Base-by-base conservation (phyloP, 1,140 invertebrate species). In the Zaprionus camerounensis region DNA sequence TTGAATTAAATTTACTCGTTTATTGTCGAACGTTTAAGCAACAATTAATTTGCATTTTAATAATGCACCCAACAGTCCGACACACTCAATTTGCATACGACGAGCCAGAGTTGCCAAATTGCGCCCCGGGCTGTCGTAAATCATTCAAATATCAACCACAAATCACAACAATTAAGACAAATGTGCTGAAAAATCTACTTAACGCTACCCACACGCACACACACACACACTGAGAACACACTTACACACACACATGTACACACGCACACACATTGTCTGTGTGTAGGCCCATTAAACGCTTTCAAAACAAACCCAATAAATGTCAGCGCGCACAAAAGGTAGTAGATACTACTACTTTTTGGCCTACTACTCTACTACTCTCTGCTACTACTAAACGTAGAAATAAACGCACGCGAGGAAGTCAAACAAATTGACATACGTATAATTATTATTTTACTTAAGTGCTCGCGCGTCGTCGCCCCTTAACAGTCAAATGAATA, bases 371-470 rank as follows among this genome's bases (percentile, higher is more conserved):
- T n/a, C 38, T 41, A 7, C 38, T 41, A 41, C 38, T n/a, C 41
- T 41, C 15, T 41, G n/a, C 38, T 41, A 41, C 38, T 26, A 20
- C 57, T 75, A 66, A 75, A 28, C 69, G 64, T 59, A 85, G 81
- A 49, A 76, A 86, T 66, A 78, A 78, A 81, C 57, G 68, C 75
- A 70, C 71, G 75, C 82, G 78, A 81, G 85, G 82, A 91, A 91
- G 80, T 86, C 88, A 91, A 91, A 91, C 88, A 91, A 91, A 91
- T 91, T 91, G 88, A 91, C 88, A 91, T 91, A 91, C 88, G 83
- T 91, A 91, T 91, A 91, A 91, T 91, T 91, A 91, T 91, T 91
- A 91, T 91, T 91, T 91, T 91, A 91, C 90, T 88, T 91, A 91
- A 90, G 86, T 91, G 86, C 86, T 90, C 86, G 86, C 86, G 82